Evolutionary conservation across 2,888 invertebrate species (phyloP), one percentile per base, ranked within the genome.

Genomic region (Cephonodes hylas): DNA sequence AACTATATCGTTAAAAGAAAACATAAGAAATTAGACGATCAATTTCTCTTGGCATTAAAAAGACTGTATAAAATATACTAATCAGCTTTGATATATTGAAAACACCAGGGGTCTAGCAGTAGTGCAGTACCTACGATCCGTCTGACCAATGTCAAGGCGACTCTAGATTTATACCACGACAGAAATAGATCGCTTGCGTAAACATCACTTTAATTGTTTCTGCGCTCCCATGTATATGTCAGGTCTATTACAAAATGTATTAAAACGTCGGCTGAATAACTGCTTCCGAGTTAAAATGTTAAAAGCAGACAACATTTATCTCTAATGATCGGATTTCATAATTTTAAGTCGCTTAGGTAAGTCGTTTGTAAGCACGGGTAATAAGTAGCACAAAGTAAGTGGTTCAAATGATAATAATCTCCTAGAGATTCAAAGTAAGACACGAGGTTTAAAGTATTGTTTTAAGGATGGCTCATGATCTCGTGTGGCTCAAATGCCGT

Each of bases 141-240:
- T 60, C 63, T 63, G 70, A 72, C 79, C 85, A 85, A 85, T 84
- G 85, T 86, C 85, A 88, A 85, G 85, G 85, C 70, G 68, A 76
- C 67, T 71, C 75, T 74, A 75, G 76, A 82, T 80, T 78, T 81
- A 84, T 79, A 68, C 67, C 66, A 63, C 48, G 63, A 65, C 76
- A 66, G 63, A 82, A 86, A 87, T 87, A 88, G 81, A 84, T 66
- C 65, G 66, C 69, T 71, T 73, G 72, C 71, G 78, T 74, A 78
- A 76, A 75, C 71, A 74, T 68, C 70, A 64, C 63, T 76, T 78
- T 79, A 76, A 77, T 80, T 77, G 76, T 73, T 73, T 67, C 64
- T 63, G 58, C 68, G 48, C 61, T 63, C 60, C 42, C 48, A 38
- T 25, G 48, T 48, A 25, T 34, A 48, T 59, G 46, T 48, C 59